These are phyloP conservation scores for Sacculina carcini DNA, from an alignment of 2,888 invertebrate genomes.

Conservation along the genomic window DNA sequence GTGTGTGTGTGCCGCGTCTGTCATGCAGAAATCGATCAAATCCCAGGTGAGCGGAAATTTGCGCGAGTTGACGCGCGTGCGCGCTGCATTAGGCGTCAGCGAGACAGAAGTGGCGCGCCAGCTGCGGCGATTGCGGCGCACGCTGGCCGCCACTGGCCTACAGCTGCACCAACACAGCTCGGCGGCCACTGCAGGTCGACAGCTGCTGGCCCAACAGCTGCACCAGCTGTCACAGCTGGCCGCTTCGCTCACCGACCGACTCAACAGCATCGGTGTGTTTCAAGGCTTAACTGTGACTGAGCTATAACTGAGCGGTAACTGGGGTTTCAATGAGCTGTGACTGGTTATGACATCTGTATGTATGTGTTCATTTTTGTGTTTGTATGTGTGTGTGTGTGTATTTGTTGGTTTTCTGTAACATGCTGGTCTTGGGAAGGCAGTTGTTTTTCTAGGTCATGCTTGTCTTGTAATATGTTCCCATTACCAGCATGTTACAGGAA, in stretches of 20 bases:
- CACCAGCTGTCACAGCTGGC: background rate
- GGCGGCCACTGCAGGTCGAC: background rate
- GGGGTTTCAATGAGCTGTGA: too few species aligned
- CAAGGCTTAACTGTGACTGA: too few species aligned
- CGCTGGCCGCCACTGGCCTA: background rate
- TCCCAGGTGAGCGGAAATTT: slow-evolving; percentile 28
- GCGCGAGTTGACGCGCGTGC: slow-evolving; percentile 20
- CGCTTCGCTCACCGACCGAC: background rate
- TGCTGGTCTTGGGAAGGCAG: too few species aligned
- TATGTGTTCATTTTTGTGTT: too few species aligned
- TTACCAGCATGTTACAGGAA: too few species aligned
- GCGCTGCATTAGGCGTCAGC: background rate
- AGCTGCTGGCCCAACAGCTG: background rate
- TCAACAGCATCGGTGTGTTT: background rate
- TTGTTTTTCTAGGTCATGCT: too few species aligned
- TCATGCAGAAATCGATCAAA: slow-evolving; percentile 20
- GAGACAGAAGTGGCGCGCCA: background rate
- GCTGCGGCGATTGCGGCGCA: background rate
- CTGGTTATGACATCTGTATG: too few species aligned
- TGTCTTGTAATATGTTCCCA: too few species aligned
- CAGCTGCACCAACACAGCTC: background rate
- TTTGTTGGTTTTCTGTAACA: too few species aligned
- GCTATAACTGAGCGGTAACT: too few species aligned
- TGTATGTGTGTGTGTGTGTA: too few species aligned
- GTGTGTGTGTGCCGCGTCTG: too few species aligned